phyloP scores from a whole-genome alignment of 2,113 vertebrate genomes.

The Perccottus glenii region DNA sequence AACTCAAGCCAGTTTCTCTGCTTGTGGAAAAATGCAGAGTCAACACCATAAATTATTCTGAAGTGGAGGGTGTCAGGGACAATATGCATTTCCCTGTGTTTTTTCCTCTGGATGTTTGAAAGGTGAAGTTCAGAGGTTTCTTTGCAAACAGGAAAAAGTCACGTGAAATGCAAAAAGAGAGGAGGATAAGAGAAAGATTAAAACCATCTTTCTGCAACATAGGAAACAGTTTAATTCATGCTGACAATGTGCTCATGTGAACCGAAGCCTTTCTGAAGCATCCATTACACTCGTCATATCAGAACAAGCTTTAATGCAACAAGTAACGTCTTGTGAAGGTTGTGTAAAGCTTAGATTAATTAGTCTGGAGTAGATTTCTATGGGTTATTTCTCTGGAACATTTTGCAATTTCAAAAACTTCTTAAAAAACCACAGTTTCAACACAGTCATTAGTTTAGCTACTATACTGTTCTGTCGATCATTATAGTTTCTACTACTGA shows the following conservation, averaged over 20 bases:
- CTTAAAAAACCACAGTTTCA: too few species aligned
- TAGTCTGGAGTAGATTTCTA: constrained; percentile 11
- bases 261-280: constrained; percentile 5
- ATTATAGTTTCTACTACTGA: too few species aligned
- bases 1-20: constrained; percentile 33
- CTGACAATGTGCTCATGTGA: constrained; percentile 20
- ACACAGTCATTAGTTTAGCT: too few species aligned
- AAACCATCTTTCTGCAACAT: background rate
- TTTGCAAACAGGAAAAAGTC: constrained; percentile 61
- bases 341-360: constrained; percentile 10
- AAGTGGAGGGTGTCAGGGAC: constrained; percentile 34
- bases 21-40: constrained; percentile 42
- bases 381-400: too few species aligned
- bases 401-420: too few species aligned
- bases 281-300: background rate
- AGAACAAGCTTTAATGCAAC: constrained; percentile 6
- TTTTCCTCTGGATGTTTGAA: constrained; percentile 44
- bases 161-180: constrained; percentile 34
- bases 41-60: constrained; percentile 51
- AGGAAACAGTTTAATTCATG: constrained; percentile 25
- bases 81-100: constrained; percentile 14
- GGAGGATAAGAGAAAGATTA: constrained; percentile 9
- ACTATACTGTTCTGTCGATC: too few species aligned
- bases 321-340: constrained; percentile 13
- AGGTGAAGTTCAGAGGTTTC: constrained; percentile 45